These are phyloP conservation scores for Phycodurus eques DNA, from an alignment of 2,113 vertebrate genomes.

Conservation along the genomic window DNA sequence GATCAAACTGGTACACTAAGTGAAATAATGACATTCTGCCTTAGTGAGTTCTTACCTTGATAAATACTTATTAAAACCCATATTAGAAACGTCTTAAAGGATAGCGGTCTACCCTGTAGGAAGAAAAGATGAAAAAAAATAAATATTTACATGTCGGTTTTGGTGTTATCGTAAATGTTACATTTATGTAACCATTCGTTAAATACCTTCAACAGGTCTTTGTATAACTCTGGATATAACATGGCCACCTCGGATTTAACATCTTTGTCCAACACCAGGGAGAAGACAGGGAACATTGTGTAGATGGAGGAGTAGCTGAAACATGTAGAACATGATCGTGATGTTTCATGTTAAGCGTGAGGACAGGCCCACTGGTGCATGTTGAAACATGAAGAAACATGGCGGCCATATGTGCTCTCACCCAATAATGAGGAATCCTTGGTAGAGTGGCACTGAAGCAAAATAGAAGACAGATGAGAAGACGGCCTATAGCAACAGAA, in stretches of 20 bases:
- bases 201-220: constrained; percentile 92
- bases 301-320: constrained; percentile 93
- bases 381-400: neutral
- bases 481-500: constrained; percentile 77
- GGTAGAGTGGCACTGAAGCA: constrained; percentile 93
- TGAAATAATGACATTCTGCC: neutral
- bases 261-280: constrained; percentile 95
- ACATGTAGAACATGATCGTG: neutral
- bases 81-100: constrained; percentile 95
- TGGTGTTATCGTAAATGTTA: too few relatives aligned
- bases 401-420: constrained; percentile 65
- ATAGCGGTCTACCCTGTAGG: constrained; percentile 86
- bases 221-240: constrained; percentile 96
- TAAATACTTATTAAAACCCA: constrained; percentile 99
- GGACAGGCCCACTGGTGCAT: neutral
- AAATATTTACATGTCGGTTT: neutral
- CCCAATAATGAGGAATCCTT: constrained; percentile 97
- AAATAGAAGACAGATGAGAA: constrained; percentile 98
- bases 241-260: constrained; percentile 98
- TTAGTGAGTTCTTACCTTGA: constrained; percentile 81
- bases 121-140: constrained; percentile 15
- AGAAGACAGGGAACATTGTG: constrained; percentile 99
- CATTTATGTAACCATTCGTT: neutral
- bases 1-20: neutral
- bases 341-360: neutral